Conservation (phyloP, 2,888 invertebrate genomes). For the Amphimallon solstitiale region DNA sequence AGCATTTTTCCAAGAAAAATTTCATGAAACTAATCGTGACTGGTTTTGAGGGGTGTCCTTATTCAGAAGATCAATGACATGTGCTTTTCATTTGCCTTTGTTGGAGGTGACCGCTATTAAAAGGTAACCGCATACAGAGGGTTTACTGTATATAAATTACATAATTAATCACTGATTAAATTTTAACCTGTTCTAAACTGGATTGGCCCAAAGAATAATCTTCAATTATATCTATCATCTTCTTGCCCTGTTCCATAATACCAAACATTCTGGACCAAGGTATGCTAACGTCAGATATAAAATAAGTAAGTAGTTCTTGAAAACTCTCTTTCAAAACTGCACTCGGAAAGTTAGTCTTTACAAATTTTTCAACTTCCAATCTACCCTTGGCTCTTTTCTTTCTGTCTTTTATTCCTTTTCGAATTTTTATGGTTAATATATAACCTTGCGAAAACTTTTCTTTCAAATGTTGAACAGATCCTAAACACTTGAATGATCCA, state of each 20-base stretch:
- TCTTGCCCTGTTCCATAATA: constrained; percentile 71
- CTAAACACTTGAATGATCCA: constrained; percentile 81
- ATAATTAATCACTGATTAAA: no score
- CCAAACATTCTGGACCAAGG: constrained; percentile 83
- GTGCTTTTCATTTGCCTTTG: no score
- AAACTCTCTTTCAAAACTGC: constrained; percentile 71
- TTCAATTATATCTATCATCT: constrained; percentile 67
- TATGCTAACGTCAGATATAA: constrained; percentile 69
- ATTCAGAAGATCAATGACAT: not conserved
- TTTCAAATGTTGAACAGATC: constrained; percentile 84
- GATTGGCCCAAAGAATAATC: constrained; percentile 88
- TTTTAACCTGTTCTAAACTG: constrained; percentile 83
- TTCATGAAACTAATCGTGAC: no score
- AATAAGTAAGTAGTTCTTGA: constrained; percentile 78
- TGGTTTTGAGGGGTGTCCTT: no score
- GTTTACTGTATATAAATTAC: no score
- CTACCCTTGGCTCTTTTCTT: constrained; percentile 39
- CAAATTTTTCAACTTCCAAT: constrained; percentile 50
- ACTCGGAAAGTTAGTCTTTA: constrained; percentile 54
- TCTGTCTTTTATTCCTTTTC: constrained; percentile 44
- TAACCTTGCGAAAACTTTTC: constrained; percentile 77
- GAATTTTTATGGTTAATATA: constrained; percentile 62
- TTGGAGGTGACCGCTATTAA: no score
- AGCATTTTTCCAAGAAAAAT: no score
- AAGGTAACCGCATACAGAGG: no score